Conservation (phyloP, 2,797 vertebrate species). For the Amblyopsis hoosieri region DNA sequence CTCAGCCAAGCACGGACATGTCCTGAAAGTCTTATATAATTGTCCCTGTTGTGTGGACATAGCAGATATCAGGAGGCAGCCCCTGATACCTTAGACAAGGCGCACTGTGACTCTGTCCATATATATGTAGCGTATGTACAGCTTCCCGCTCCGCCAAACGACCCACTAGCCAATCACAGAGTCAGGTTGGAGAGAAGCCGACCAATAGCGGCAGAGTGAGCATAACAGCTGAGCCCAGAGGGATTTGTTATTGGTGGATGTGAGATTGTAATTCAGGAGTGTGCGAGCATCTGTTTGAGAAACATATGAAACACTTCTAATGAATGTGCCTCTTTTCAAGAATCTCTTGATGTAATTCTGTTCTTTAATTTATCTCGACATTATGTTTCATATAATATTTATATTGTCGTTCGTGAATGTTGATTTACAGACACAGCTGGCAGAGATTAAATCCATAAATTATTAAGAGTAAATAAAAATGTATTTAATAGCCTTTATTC, state of each 20-base stretch:
- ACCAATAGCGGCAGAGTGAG: no score
- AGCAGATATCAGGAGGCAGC: constrained; percentile 48
- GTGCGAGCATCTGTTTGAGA: no score
- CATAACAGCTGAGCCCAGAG: no score
- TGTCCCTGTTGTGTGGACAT: constrained; percentile 68
- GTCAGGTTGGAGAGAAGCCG: no score
- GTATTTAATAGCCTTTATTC: background rate
- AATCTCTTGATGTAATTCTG: background rate
- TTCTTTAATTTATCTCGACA: constrained; percentile 1
- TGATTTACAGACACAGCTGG: constrained; percentile 10
- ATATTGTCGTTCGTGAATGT: background rate
- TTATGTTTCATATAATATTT: background rate
- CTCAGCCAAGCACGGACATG: constrained; percentile 69
- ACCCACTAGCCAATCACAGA: constrained; percentile 7
- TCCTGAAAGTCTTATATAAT: constrained; percentile 81
- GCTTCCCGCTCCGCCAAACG: constrained; percentile 29
- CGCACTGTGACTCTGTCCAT: constrained; percentile 31
- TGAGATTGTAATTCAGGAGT: no score
- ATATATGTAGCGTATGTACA: constrained; percentile 19
- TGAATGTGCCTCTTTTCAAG: background rate
- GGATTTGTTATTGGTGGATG: no score
- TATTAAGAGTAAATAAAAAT: background rate
- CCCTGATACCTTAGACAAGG: constrained; percentile 36
- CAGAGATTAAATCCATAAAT: background rate
- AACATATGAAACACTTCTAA: constrained; percentile 13